Evolutionary conservation across 1,140 invertebrate species (phyloP).

Genomic region (Drosophila trapezifrons): DNA sequence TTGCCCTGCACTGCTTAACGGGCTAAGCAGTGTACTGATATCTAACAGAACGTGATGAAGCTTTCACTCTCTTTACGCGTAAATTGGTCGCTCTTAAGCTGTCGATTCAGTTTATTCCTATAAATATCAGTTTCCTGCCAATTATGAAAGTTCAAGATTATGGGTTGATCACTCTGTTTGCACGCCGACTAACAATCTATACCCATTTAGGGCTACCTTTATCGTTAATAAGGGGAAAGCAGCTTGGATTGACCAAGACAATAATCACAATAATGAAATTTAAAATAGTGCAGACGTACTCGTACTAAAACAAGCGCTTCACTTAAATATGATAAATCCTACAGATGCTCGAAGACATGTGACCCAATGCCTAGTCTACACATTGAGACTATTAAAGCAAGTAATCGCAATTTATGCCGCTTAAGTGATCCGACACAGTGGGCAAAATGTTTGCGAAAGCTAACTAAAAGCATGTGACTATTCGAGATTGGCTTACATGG

Average conservation of each 20-base stretch:
- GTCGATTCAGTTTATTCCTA: not conserved
- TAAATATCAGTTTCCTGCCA: conserved; percentile 5
- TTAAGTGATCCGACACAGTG: conserved; percentile 72
- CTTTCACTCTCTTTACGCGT: conserved; percentile 25
- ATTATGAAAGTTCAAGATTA: conserved; percentile 10
- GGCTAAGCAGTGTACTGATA: conserved; percentile 33
- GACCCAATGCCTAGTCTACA: conserved; percentile 52
- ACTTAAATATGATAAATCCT: conserved; percentile 36
- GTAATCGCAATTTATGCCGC: conserved; percentile 68
- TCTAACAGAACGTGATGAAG: conserved; percentile 32
- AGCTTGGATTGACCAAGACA: conserved; percentile 24
- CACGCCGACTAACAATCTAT: conserved; percentile 1
- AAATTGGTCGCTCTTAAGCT: conserved; percentile 22
- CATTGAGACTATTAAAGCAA: conserved; percentile 70
- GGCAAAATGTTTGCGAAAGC: not conserved
- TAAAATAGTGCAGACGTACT: conserved; percentile 28
- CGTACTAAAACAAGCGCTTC: conserved; percentile 14
- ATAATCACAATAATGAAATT: conserved; percentile 23
- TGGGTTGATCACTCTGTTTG: not conserved
- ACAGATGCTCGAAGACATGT: conserved; percentile 36
- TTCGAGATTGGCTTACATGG: not conserved
- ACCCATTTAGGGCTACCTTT: conserved; percentile 4
- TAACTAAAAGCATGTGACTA: not conserved
- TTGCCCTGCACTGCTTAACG: conserved; percentile 21
- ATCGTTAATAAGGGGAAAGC: conserved; percentile 7